Evolutionary conservation across 2,113 vertebrate genomes (phyloP).

Genomic region (Nothoprocta pentlandii): DNA sequence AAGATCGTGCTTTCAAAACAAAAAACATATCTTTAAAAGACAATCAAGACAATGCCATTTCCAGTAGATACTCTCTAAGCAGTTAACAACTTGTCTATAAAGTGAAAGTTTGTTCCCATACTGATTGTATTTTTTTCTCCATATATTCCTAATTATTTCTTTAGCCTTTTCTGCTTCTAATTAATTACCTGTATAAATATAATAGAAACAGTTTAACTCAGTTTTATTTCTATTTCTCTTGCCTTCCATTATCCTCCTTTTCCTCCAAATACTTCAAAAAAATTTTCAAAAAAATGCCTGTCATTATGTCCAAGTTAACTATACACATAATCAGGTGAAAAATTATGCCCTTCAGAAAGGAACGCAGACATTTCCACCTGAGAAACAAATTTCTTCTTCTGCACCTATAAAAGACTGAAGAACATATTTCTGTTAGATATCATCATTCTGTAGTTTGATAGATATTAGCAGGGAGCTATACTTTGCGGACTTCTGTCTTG

Average conservation of each 20-base stretch:
- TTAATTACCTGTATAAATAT: background rate
- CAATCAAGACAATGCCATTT: background rate
- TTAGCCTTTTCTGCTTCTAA: background rate
- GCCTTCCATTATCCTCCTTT: background rate
- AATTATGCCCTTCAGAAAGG: background rate
- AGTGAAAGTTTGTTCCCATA: background rate
- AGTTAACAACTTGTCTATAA: background rate
- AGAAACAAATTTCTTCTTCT: background rate
- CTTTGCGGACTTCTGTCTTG: background rate
- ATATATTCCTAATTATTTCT: background rate
- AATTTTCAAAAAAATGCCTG: background rate
- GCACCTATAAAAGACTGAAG: background rate
- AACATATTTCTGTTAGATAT: constrained; percentile 20
- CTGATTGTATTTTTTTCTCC: background rate
- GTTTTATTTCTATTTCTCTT: background rate
- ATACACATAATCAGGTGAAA: constrained; percentile 15
- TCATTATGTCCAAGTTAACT: background rate
- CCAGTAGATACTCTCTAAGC: background rate
- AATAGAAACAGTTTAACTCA: background rate
- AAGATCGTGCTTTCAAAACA: background rate
- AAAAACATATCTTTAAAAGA: background rate
- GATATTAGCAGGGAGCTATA: background rate
- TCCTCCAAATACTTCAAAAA: background rate
- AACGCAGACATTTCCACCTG: background rate
- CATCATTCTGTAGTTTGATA: background rate